Evolutionary conservation across 30 jellyfish, hydroid and myxozoan species (phyloP).

Genomic region (Chironex yamaguchii): DNA sequence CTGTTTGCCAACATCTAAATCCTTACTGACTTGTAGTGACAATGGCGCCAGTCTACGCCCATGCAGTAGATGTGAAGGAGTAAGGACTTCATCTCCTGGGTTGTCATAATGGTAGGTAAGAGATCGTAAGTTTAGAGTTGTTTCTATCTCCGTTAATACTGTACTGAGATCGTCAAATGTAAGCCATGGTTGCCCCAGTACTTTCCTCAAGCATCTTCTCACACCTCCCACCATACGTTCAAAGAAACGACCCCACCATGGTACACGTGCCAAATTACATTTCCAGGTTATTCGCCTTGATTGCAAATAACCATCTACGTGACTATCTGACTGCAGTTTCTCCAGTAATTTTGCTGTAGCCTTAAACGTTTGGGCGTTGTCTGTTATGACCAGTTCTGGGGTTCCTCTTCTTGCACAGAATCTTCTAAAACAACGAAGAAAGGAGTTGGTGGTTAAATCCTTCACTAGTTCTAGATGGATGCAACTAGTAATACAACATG

Average conservation of each 20-base stretch:
- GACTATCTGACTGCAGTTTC: background rate
- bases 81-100: background rate
- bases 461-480: background rate
- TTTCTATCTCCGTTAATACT: background rate
- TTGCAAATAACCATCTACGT: background rate
- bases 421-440: background rate
- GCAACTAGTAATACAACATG: background rate
- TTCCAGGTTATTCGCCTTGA: background rate
- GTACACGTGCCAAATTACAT: background rate
- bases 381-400: background rate
- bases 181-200: background rate
- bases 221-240: slow-evolving; percentile 1
- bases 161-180: background rate
- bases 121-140: background rate
- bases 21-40: background rate
- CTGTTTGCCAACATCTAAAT: background rate
- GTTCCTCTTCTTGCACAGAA: background rate
- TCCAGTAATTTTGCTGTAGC: background rate
- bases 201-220: background rate
- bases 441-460: background rate
- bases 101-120: background rate
- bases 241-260: background rate
- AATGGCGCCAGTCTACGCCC: background rate
- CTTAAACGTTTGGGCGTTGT: background rate
- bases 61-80: background rate